These are phyloP conservation scores for Typhlomys cinereus DNA, from an alignment of 2,113 vertebrate genomes.

Conservation along the genomic window DNA sequence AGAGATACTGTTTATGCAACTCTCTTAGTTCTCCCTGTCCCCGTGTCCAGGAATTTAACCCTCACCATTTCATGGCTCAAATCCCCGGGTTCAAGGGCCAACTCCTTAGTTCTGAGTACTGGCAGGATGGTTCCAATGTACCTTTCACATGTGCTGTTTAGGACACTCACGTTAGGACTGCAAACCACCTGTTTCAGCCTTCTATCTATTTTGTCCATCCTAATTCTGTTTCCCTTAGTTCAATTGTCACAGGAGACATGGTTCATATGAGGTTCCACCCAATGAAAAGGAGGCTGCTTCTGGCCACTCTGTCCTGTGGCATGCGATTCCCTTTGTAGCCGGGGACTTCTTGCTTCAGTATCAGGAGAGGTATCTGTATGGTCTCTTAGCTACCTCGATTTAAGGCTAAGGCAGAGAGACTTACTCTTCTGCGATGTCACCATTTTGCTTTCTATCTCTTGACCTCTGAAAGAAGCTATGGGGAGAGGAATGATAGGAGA, in stretches of 20 bases:
- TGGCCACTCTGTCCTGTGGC: background rate
- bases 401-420: background rate
- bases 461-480: background rate
- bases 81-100: background rate
- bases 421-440: background rate
- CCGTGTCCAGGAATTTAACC: background rate
- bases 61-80: background rate
- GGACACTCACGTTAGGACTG: background rate
- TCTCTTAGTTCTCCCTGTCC: too few species aligned
- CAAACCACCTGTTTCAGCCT: fast-evolving
- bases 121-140: background rate
- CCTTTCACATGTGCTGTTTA: background rate
- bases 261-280: background rate
- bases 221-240: background rate
- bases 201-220: background rate
- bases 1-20: too few species aligned
- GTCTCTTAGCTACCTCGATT: background rate
- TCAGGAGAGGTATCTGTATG: fast-evolving
- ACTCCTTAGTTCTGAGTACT: background rate
- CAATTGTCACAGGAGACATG: background rate
- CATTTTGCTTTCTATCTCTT: background rate
- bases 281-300: background rate
- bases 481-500: background rate
- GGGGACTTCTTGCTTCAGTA: background rate
- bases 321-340: background rate